Percentiles rank a stretch among this genome's conserved stretches.
phyloP scores from a whole-genome alignment of 2,797 vertebrate genomes.

The Okamejei kenojei region DNA sequence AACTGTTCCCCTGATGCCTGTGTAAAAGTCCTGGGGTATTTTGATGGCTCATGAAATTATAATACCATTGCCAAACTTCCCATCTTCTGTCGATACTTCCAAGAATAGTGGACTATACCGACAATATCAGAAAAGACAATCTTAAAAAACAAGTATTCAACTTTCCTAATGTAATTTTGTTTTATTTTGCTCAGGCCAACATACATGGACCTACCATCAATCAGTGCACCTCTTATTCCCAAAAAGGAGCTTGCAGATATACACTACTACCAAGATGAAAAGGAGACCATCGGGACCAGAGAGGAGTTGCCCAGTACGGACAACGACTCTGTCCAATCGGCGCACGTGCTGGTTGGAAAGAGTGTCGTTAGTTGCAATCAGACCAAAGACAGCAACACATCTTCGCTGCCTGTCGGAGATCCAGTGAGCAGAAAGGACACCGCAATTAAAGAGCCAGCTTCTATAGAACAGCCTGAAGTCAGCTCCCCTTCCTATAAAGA shows the following conservation, averaged over 20 bases:
- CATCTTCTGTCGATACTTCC: neutral
- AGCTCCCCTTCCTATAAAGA: neutral
- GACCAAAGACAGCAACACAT: neutral
- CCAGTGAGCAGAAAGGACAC: too few species aligned
- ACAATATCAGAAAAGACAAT: neutral
- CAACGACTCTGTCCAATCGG: slow-evolving; percentile 45
- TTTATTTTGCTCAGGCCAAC: slow-evolving; percentile 57
- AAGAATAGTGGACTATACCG: neutral
- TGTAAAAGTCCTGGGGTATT: neutral
- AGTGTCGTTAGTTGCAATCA: neutral
- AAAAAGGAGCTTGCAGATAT: slow-evolving; percentile 55
- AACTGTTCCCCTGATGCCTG: neutral
- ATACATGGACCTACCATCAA: slow-evolving; percentile 66
- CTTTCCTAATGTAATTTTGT: neutral
- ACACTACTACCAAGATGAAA: slow-evolving; percentile 47
- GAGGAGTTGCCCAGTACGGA: slow-evolving; percentile 55
- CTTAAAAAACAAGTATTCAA: neutral
- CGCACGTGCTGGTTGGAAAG: slow-evolving; percentile 39
- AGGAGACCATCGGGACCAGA: slow-evolving; percentile 48
- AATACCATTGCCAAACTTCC: neutral
- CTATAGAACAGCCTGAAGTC: neutral
- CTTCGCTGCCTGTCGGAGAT: neutral
- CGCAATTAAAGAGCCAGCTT: neutral
- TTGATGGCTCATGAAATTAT: neutral
- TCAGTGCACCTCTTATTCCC: slow-evolving; percentile 50